Conservation (phyloP, 2,113 vertebrate species). For the Sturnira hondurensis region DNA sequence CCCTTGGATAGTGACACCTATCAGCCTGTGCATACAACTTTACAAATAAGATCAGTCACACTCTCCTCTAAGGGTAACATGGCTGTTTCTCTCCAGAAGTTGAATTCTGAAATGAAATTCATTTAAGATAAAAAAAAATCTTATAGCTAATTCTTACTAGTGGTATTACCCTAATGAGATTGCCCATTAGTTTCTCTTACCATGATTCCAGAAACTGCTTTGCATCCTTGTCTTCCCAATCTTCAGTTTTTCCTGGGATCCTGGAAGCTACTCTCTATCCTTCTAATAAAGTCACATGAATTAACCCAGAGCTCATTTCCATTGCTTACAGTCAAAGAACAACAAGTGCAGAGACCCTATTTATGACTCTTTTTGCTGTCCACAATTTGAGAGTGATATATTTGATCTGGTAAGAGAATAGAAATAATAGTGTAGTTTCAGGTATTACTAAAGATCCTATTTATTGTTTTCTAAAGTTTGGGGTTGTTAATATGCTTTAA, state of each 20-base stretch:
- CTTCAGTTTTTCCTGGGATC: neutral
- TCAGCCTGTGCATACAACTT: neutral
- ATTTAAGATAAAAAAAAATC: neutral
- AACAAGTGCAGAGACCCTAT: neutral
- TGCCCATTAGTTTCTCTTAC: neutral
- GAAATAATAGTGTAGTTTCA: neutral
- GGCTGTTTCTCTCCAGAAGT: neutral
- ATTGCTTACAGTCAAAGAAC: neutral
- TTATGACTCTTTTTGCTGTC: neutral
- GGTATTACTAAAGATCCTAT: neutral
- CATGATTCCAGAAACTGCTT: neutral
- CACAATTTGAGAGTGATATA: neutral
- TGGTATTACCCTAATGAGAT: neutral
- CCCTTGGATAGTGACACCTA: neutral
- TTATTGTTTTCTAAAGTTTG: neutral
- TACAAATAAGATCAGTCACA: neutral
- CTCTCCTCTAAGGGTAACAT: fast-evolving
- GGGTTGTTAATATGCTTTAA: neutral
- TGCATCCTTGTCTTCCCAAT: neutral
- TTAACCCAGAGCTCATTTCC: neutral
- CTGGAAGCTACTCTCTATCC: neutral
- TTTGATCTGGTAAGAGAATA: neutral
- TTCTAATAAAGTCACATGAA: neutral
- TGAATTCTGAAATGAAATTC: neutral
- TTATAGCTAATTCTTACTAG: neutral